A percentile compares a stretch with the other conserved stretches of the same genome.
These are phyloP conservation scores for Chaetodon trifascialis DNA, from an alignment of 2,113 vertebrate species.

Conservation along the genomic window DNA sequence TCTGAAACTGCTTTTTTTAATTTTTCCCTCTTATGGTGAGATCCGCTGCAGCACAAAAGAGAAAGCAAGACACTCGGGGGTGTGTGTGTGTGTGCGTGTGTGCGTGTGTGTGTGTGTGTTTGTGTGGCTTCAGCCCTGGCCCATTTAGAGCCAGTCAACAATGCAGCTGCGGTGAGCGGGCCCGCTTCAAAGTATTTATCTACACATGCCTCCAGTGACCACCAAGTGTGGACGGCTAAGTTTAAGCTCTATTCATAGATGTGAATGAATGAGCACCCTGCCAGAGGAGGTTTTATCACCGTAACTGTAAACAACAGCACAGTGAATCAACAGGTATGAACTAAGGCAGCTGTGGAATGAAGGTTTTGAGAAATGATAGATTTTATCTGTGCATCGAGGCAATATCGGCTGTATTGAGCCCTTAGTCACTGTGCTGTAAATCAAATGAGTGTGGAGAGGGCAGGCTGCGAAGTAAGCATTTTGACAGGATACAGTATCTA, in stretches of 20 bases:
- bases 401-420: not conserved
- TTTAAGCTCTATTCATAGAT: conserved; percentile 84
- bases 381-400: not conserved
- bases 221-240: conserved; percentile 76
- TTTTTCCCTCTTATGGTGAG: conserved; percentile 20
- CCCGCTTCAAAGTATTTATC: conserved; percentile 83
- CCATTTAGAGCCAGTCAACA: conserved; percentile 79
- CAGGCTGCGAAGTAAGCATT: conserved; percentile 60
- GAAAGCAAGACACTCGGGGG: conserved; percentile 26
- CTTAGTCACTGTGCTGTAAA: not conserved
- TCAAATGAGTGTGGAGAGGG: conserved; percentile 20
- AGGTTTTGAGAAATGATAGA: conserved; percentile 23
- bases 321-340: conserved; percentile 82
- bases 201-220: conserved; percentile 82
- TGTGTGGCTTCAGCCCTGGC: conserved; percentile 66
- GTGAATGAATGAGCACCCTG: conserved; percentile 81
- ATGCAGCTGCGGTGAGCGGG: conserved; percentile 75
- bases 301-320: conserved; percentile 75
- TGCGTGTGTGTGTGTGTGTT: conserved; percentile 17
- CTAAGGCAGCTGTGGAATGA: conserved; percentile 50
- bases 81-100: conserved; percentile 28
- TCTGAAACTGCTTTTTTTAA: conserved; percentile 36
- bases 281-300: conserved; percentile 73
- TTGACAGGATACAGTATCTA: conserved; percentile 74
- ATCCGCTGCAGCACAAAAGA: conserved; percentile 23